Conservation (phyloP, 2,797 vertebrate species). For the Acomys russatus region DNA sequence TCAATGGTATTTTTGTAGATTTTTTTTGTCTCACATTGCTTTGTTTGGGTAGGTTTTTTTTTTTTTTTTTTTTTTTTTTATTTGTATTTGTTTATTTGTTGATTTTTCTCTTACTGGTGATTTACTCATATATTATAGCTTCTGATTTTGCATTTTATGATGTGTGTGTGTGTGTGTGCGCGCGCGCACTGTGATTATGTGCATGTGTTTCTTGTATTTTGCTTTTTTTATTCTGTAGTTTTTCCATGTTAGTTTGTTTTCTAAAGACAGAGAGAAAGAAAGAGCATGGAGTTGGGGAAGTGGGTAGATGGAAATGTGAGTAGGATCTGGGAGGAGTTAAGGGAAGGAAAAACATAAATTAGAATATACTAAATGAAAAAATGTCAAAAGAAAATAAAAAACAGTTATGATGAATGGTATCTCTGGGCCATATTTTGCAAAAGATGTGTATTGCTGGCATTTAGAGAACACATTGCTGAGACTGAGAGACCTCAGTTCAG, state of each 20-base stretch:
- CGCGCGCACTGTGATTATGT: no score
- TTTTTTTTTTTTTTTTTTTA: background rate
- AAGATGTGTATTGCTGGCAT: background rate
- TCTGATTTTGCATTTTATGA: background rate
- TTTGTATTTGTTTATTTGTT: background rate
- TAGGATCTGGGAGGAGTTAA: background rate
- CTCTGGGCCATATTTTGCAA: constrained; percentile 9
- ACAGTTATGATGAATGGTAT: background rate
- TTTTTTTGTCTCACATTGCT: background rate
- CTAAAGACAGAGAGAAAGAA: background rate
- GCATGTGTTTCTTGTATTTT: background rate
- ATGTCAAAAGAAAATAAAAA: background rate
- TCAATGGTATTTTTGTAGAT: background rate
- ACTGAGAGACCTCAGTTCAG: background rate
- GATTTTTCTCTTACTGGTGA: background rate
- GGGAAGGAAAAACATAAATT: background rate
- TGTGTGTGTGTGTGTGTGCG: background rate
- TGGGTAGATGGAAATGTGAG: background rate
- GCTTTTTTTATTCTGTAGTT: background rate
- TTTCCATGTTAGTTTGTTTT: background rate
- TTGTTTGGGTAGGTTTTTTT: background rate
- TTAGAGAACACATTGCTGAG: constrained; percentile 40
- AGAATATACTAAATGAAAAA: background rate
- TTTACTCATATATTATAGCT: background rate
- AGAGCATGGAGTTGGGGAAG: background rate